phyloP scores from a whole-genome alignment of 2,888 invertebrate species.

The Chaetogeoica ovagalla region DNA sequence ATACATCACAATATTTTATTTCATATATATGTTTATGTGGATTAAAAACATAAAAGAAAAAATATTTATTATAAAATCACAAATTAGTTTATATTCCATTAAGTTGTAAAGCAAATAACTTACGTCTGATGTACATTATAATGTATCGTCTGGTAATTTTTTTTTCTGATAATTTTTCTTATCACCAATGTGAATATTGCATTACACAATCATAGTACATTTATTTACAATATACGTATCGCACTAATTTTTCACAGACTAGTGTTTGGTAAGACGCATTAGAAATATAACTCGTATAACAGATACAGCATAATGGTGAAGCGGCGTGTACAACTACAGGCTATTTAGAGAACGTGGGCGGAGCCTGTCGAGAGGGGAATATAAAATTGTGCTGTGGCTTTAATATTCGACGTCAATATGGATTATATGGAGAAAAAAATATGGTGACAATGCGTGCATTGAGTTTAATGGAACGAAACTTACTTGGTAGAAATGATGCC shows the following conservation, averaged over 20 bases:
- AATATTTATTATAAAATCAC: too few species aligned
- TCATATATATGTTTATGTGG: too few species aligned
- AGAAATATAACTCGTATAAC: conserved; percentile 7
- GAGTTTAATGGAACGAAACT: conserved; percentile 6
- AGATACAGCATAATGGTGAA: neutral
- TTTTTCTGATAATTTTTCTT: too few species aligned
- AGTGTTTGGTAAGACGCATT: conserved; percentile 13
- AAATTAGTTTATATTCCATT: too few species aligned
- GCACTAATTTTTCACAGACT: neutral
- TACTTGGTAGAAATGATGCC: conserved; percentile 42
- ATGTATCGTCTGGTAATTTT: too few species aligned
- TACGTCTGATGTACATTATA: too few species aligned
- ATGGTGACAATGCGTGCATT: conserved; percentile 1
- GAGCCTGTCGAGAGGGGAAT: conserved; percentile 71
- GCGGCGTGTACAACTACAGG: conserved; percentile 65
- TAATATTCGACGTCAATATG: conserved; percentile 50
- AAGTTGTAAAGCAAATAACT: too few species aligned
- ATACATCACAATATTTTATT: too few species aligned
- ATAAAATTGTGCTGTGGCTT: conserved; percentile 56
- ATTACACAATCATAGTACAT: neutral
- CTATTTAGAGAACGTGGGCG: conserved; percentile 74
- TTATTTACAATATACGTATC: neutral
- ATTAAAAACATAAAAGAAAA: too few species aligned
- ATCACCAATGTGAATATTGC: too few species aligned
- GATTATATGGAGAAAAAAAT: conserved; percentile 51